These are phyloP conservation scores for Vipera ursinii DNA, from an alignment of 2,797 vertebrate species.

Conservation along the genomic window DNA sequence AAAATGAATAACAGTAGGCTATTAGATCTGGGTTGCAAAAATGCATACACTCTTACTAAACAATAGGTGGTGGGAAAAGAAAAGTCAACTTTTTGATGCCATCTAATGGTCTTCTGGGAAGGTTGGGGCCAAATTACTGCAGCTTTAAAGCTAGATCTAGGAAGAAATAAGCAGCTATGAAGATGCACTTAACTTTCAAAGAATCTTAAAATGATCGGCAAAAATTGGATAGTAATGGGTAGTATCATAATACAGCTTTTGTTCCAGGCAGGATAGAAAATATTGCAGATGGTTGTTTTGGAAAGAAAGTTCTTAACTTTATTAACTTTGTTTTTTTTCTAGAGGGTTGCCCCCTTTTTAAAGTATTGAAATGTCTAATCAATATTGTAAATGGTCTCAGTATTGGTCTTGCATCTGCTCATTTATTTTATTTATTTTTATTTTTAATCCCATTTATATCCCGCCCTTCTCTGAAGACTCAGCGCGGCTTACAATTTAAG, in stretches of 20 bases:
- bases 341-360: neutral
- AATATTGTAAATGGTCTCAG: conserved; percentile 25
- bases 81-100: neutral
- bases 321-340: fast-evolving
- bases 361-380: neutral
- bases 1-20: neutral
- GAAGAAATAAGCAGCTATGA: neutral
- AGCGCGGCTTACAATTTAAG: no score
- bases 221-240: fast-evolving
- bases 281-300: fast-evolving
- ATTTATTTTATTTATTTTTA: no score
- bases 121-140: neutral
- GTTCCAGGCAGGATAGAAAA: conserved; percentile 1
- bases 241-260: neutral
- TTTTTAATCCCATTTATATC: no score
- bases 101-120: neutral
- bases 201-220: neutral
- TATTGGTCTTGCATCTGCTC: neutral
- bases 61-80: neutral
- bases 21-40: neutral
- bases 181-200: neutral
- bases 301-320: neutral
- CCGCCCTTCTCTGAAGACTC: no score
- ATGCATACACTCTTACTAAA: neutral
- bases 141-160: neutral